Evolutionary conservation across 2,888 invertebrate genomes (phyloP).

Genomic region (Girardia tigrina): DNA sequence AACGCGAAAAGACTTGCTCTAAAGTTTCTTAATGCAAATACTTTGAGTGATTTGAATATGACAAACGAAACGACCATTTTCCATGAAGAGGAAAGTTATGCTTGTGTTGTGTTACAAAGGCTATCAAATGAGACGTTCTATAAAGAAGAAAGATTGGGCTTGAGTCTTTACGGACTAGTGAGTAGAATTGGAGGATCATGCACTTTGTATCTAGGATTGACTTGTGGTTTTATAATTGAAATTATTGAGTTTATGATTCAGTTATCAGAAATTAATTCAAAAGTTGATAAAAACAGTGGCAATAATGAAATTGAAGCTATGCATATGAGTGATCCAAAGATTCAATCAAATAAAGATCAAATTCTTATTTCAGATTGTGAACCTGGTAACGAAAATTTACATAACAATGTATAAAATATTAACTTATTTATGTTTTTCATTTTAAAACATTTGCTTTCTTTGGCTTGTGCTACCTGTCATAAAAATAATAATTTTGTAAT

Average conservation of each 20-base stretch:
- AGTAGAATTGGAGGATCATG: conserved; percentile 5
- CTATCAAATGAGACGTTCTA: not conserved
- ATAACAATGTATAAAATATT: too few species aligned
- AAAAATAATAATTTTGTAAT: too few species aligned
- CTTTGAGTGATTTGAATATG: not conserved
- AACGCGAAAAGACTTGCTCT: not conserved
- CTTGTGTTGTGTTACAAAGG: not conserved
- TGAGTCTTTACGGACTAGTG: not conserved
- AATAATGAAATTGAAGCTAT: too few species aligned
- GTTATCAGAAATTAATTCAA: too few species aligned
- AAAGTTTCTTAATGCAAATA: not conserved
- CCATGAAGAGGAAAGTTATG: not conserved
- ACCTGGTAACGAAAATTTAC: too few species aligned
- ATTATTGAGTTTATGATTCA: not conserved
- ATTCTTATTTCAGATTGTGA: too few species aligned
- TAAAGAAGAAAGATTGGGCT: not conserved
- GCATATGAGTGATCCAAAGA: too few species aligned
- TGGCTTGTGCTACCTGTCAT: too few species aligned
- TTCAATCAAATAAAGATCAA: too few species aligned
- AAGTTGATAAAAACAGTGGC: too few species aligned
- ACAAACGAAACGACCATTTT: not conserved
- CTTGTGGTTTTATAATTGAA: not conserved
- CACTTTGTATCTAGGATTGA: not conserved
- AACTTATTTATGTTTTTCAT: too few species aligned
- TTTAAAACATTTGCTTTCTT: too few species aligned